These are phyloP conservation scores for Zaprionus tsacasi DNA, from an alignment of 1,140 invertebrate species.

Conservation along the genomic window DNA sequence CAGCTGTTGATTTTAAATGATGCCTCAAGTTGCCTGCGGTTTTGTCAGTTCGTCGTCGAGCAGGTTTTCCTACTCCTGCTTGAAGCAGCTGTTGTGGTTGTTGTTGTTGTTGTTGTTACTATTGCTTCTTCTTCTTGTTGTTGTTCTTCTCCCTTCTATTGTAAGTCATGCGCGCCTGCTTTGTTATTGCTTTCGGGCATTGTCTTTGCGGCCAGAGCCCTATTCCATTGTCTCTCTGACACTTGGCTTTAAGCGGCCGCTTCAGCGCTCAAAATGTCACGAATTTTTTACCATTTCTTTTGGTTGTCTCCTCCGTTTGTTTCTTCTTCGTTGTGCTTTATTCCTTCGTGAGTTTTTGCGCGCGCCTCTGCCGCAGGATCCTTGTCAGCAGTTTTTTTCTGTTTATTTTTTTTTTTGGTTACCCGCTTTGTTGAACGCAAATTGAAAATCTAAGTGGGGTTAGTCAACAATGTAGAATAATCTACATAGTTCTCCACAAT, in stretches of 20 bases:
- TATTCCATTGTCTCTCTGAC: constrained; percentile 71
- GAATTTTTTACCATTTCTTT: constrained; percentile 59
- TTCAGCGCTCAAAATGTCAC: constrained; percentile 70
- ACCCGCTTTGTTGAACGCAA: constrained; percentile 38
- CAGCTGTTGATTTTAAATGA: constrained; percentile 79
- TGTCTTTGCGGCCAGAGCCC: constrained; percentile 45
- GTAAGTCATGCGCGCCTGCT: constrained; percentile 34
- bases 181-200: constrained; percentile 33
- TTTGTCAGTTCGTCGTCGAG: constrained; percentile 52
- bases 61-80: background rate
- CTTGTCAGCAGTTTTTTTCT: constrained; percentile 57
- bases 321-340: background rate
- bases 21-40: constrained; percentile 63
- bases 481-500: constrained; percentile 2
- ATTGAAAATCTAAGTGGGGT: constrained; percentile 37
- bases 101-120: constrained; percentile 26
- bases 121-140: background rate
- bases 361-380: constrained; percentile 52
- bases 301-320: constrained; percentile 21
- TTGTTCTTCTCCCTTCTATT: constrained; percentile 17
- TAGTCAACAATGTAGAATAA: constrained; percentile 30
- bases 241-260: constrained; percentile 75
- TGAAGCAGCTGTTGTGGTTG: constrained; percentile 42
- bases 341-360: constrained; percentile 24
- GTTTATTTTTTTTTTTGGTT: background rate